Percentiles rank a stretch among this genome's conserved stretches.
Evolutionary conservation across 2,113 vertebrate species (phyloP).

Genomic region (Myodes glareolus): DNA sequence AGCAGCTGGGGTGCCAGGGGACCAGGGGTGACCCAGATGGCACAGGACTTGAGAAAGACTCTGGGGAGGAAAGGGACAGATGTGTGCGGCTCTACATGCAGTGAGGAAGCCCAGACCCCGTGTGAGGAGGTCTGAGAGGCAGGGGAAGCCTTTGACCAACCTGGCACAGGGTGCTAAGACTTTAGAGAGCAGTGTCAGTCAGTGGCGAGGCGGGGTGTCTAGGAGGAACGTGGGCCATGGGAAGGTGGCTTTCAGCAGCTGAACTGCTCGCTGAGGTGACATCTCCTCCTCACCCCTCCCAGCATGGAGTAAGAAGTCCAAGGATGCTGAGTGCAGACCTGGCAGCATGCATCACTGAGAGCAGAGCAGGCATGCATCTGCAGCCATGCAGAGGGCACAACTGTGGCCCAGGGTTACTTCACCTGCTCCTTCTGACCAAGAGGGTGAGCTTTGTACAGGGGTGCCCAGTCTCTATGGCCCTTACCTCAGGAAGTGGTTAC

Average conservation of each 20-base stretch:
- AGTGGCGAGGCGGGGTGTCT: rapidly evolving
- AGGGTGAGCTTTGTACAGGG: background rate
- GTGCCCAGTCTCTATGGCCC: background rate
- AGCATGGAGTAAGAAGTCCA: rapidly evolving
- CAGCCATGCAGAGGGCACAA: rapidly evolving
- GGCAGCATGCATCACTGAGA: rapidly evolving
- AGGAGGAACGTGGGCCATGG: background rate
- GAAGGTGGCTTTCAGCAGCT: background rate
- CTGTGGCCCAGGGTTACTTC: background rate
- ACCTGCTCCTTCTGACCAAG: too few species aligned
- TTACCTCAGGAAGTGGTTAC: background rate
- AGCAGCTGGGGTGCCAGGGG: background rate
- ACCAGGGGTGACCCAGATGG: background rate
- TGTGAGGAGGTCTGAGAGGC: background rate
- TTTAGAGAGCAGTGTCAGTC: background rate
- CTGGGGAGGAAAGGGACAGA: background rate
- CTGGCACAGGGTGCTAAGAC: rapidly evolving
- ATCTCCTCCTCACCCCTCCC: background rate
- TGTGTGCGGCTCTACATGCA: rapidly evolving
- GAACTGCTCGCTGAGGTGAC: too few species aligned
- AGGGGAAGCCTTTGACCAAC: too few species aligned
- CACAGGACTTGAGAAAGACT: background rate
- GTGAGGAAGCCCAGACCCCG: background rate
- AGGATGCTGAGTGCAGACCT: background rate
- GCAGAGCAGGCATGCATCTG: background rate